These are phyloP conservation scores for Orchestia grillus DNA, from an alignment of 1,140 invertebrate genomes.

Conservation along the genomic window DNA sequence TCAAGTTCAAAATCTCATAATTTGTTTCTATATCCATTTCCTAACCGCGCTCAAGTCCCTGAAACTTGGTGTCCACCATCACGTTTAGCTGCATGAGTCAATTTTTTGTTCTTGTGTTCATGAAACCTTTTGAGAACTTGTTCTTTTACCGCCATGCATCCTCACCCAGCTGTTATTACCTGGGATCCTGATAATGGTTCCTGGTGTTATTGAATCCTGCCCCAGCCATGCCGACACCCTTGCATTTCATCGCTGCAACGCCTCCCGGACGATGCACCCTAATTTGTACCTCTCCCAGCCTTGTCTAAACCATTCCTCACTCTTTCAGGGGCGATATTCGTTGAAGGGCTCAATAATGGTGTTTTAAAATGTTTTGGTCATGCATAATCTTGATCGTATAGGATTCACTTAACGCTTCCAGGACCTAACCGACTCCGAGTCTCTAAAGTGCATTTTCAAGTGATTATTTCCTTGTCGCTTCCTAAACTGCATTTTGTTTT, in stretches of 20 bases:
- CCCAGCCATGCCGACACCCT: neutral
- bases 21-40: neutral
- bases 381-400: neutral
- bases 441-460: neutral
- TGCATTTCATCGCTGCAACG: neutral
- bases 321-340: neutral
- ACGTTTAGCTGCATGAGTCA: neutral
- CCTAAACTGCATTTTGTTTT: neutral
- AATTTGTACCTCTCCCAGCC: neutral
- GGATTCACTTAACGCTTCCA: neutral
- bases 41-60: neutral
- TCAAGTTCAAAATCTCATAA: neutral
- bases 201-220: neutral
- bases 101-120: neutral
- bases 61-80: neutral
- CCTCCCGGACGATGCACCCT: neutral
- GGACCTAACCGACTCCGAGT: neutral
- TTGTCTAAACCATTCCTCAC: neutral
- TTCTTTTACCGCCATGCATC: neutral
- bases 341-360: neutral
- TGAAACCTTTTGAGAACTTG: neutral
- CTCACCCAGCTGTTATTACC: neutral
- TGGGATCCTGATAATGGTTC: neutral
- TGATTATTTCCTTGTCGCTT: neutral
- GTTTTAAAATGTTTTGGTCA: neutral